Conservation (phyloP, 2,888 invertebrate species). For the Lissonota sp. region DNA sequence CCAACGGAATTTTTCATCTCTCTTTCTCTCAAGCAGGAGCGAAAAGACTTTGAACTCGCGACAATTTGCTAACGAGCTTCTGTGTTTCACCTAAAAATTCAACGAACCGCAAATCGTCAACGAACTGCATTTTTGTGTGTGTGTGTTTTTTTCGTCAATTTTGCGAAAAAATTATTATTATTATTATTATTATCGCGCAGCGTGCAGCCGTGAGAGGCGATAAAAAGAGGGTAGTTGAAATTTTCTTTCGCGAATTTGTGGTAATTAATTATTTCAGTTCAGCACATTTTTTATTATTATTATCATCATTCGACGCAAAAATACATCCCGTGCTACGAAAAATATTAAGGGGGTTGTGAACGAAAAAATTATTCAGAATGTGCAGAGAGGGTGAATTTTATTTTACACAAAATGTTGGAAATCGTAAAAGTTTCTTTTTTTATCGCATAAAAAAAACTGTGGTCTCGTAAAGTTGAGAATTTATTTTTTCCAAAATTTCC, state of each 20-base stretch:
- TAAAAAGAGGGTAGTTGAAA: slow-evolving; percentile 1
- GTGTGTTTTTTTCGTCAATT: slow-evolving; percentile 11
- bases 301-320: background rate
- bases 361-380: no score
- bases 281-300: background rate
- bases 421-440: slow-evolving; percentile 16
- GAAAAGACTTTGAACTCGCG: slow-evolving; percentile 38
- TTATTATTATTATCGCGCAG: slow-evolving; percentile 16
- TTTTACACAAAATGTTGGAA: no score
- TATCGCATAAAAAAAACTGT: background rate
- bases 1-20: background rate
- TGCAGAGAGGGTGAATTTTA: no score
- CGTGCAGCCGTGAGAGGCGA: background rate
- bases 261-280: slow-evolving; percentile 4
- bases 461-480: slow-evolving; percentile 33
- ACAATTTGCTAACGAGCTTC: slow-evolving; percentile 31
- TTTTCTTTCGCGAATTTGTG: background rate
- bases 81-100: slow-evolving; percentile 33
- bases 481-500: slow-evolving; percentile 30
- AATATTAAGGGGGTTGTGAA: no score
- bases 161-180: no score
- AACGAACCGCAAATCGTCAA: slow-evolving; percentile 40
- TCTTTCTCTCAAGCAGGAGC: slow-evolving; percentile 6
- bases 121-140: background rate
- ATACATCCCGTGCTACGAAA: background rate